Conservation (phyloP, 1,140 invertebrate genomes). For the Daktulosphaira vitifoliae region DNA sequence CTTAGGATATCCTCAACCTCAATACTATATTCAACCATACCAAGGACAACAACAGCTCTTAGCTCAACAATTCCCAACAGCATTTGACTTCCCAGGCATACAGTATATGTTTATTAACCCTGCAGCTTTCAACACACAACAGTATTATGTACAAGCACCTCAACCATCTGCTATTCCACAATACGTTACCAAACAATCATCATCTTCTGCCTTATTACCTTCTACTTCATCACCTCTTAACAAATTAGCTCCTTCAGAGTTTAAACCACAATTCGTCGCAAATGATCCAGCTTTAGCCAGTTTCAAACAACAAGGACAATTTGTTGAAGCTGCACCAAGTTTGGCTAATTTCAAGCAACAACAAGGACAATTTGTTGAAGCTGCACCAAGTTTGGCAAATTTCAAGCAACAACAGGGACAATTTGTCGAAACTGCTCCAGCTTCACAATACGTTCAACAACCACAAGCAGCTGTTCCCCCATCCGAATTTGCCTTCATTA, state of each 20-base stretch:
- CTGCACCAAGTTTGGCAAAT: not conserved
- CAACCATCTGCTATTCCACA: conserved; percentile 2
- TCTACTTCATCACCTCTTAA: not conserved
- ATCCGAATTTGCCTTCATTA: not conserved
- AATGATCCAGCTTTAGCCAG: not conserved
- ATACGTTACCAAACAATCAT: conserved; percentile 6
- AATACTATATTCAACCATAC: conserved; percentile 7
- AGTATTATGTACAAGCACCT: not conserved
- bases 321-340: not conserved
- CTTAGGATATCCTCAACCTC: not conserved
- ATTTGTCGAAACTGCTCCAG: not conserved
- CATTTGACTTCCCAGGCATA: conserved; percentile 3
- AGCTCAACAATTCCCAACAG: not conserved
- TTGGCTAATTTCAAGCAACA: not conserved
- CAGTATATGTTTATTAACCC: conserved; percentile 14
- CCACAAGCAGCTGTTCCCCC: not conserved
- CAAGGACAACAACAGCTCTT: conserved; percentile 1
- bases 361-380: not conserved
- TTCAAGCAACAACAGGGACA: not conserved
- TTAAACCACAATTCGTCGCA: not conserved
- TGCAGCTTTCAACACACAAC: not conserved
- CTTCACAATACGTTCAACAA: not conserved
- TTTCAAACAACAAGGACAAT: too few relatives aligned
- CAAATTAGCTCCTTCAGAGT: not conserved
- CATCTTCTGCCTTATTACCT: not conserved